Evolutionary conservation across 2,113 vertebrate species (phyloP).

Genomic region (Bubo bubo): DNA sequence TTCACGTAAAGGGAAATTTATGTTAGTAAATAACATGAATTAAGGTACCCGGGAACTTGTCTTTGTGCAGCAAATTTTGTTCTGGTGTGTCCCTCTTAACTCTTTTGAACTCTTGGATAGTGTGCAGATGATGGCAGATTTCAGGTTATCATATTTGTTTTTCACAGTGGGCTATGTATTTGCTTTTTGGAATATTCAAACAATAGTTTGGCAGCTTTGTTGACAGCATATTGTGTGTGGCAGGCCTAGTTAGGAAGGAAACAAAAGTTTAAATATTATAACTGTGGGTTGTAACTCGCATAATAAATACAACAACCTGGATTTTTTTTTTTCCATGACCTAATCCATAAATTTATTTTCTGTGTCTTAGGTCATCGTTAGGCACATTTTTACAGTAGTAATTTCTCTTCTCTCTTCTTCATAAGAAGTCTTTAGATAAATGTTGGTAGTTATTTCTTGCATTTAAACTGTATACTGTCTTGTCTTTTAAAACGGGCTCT

Average conservation of each 20-base stretch:
- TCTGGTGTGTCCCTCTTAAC: not conserved
- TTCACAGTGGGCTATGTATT: not conserved
- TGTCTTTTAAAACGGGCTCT: not conserved
- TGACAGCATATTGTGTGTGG: conserved; percentile 10
- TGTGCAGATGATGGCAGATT: not conserved
- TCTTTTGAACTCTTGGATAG: not conserved
- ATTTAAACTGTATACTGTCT: not conserved
- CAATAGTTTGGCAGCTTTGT: conserved; percentile 23
- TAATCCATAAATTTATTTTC: not conserved
- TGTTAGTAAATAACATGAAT: not conserved
- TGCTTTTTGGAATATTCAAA: conserved; percentile 7
- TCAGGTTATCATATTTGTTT: not conserved
- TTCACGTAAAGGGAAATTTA: not conserved
- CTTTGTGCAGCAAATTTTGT: not conserved
- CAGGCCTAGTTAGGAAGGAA: not conserved
- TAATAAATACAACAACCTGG: not conserved
- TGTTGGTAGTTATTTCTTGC: not conserved
- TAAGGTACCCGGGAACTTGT: not conserved
- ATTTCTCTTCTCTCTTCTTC: not conserved
- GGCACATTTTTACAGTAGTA: not conserved
- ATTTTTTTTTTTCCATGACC: not conserved
- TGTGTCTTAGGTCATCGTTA: not conserved
- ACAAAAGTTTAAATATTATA: not conserved
- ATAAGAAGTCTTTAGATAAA: not conserved
- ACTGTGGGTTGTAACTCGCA: not conserved